These are phyloP conservation scores for Hydraecia micacea DNA, from an alignment of 2,888 invertebrate species.

Conservation along the genomic window DNA sequence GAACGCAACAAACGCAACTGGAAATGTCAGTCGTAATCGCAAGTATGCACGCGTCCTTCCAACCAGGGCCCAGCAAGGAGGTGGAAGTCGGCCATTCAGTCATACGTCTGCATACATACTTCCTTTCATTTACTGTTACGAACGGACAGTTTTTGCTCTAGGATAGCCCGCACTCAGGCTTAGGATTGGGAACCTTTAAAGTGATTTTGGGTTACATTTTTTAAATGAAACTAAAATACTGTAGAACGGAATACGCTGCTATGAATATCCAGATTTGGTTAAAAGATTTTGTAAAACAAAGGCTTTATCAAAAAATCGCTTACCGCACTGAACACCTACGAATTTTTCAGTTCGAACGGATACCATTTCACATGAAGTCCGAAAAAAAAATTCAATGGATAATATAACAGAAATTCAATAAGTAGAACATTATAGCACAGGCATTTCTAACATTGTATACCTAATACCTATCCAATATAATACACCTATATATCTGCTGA, in stretches of 20 bases:
- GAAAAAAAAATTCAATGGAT: background rate
- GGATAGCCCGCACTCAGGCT: background rate
- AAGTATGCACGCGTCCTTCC: conserved; percentile 41
- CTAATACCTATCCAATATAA: background rate
- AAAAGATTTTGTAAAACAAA: background rate
- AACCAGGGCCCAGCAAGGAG: conserved; percentile 38
- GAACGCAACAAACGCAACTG: background rate
- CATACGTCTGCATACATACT: conserved; percentile 44
- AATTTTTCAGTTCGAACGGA: no score
- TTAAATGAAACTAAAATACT: background rate
- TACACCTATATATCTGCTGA: background rate
- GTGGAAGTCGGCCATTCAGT: conserved; percentile 72
- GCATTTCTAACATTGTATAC: background rate
- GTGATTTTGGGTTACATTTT: background rate
- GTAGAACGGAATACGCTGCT: no score
- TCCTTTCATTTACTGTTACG: conserved; percentile 64
- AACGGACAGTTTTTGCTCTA: conserved; percentile 38
- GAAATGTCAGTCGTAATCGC: conserved; percentile 15
- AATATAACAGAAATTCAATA: background rate
- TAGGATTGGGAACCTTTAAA: background rate
- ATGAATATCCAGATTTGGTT: background rate
- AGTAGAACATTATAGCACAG: background rate
- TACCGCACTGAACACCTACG: background rate
- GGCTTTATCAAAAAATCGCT: background rate
- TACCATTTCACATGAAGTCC: background rate